These are phyloP conservation scores for Tetrax tetrax DNA, from an alignment of 2,113 vertebrate genomes.

Conservation along the genomic window DNA sequence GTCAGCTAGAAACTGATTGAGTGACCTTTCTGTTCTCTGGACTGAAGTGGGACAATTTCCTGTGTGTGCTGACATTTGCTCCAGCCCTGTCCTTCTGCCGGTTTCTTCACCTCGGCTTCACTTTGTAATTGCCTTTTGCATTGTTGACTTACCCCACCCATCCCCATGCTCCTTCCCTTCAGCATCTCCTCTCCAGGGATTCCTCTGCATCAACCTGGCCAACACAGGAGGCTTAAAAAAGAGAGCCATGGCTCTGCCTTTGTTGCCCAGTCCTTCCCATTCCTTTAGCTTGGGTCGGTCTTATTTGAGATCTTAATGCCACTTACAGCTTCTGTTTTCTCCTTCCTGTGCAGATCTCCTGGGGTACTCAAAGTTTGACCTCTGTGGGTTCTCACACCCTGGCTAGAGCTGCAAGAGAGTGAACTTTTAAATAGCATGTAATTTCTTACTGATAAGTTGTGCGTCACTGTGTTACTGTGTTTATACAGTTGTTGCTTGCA, in stretches of 20 bases:
- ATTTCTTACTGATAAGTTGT: background rate
- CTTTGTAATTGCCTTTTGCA: slow-evolving; percentile 27
- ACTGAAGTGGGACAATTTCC: slow-evolving; percentile 3
- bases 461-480: background rate
- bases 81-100: background rate
- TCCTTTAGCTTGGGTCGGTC: background rate
- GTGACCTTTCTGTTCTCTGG: slow-evolving; percentile 29
- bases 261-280: background rate
- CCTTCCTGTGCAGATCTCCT: background rate
- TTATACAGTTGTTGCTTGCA: slow-evolving; percentile 7
- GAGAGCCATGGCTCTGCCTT: background rate
- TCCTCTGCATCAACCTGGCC: background rate
- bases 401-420: background rate
- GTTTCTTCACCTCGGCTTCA: slow-evolving; percentile 5
- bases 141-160: slow-evolving; percentile 21
- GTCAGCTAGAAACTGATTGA: background rate
- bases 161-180: slow-evolving; percentile 8
- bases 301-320: background rate
- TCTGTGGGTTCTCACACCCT: background rate
- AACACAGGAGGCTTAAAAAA: background rate
- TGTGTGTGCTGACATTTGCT: background rate
- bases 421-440: background rate
- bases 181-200: slow-evolving; percentile 23
- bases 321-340: background rate
- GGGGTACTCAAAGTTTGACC: background rate